Evolutionary conservation across 2,888 invertebrate species (phyloP).

Genomic region (Cosmopolites sordidus): DNA sequence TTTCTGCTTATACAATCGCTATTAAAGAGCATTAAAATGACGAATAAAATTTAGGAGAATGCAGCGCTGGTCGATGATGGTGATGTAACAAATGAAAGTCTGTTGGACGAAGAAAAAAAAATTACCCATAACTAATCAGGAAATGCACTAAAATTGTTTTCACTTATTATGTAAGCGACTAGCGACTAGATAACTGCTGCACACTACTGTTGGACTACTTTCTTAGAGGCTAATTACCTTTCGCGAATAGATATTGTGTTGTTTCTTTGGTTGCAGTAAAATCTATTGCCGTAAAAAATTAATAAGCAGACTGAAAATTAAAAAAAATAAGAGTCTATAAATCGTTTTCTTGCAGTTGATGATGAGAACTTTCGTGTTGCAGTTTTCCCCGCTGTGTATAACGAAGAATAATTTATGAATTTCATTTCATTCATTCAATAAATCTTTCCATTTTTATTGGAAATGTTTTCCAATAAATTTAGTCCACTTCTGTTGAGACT

Average conservation of each 20-base stretch:
- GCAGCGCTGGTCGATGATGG: slow-evolving; percentile 2
- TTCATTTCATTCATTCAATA: too few relatives aligned
- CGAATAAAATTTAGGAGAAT: slow-evolving; percentile 10
- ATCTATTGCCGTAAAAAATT: too few relatives aligned
- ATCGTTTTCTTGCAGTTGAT: too few relatives aligned
- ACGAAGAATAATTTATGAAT: too few relatives aligned
- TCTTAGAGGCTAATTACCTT: slow-evolving; percentile 14
- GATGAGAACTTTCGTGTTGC: too few relatives aligned
- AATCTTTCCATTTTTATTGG: too few relatives aligned
- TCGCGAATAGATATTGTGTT: not conserved
- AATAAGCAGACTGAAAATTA: too few relatives aligned
- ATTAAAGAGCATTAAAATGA: slow-evolving; percentile 1
- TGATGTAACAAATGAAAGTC: slow-evolving; percentile 25
- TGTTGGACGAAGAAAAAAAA: slow-evolving; percentile 9
- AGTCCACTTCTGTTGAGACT: too few relatives aligned
- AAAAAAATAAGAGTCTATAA: too few relatives aligned
- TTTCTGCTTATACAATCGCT: slow-evolving; percentile 7
- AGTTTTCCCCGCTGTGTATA: too few relatives aligned
- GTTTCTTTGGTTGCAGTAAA: too few relatives aligned
- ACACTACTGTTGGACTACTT: slow-evolving; percentile 15
- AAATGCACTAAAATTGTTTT: slow-evolving; percentile 21
- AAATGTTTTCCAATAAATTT: too few relatives aligned
- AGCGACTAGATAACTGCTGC: slow-evolving; percentile 9
- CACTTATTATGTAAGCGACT: slow-evolving; percentile 17
- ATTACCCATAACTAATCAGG: slow-evolving; percentile 14